phyloP scores from a whole-genome alignment of 2,888 invertebrate species.

The Heliconius charithonia region DNA sequence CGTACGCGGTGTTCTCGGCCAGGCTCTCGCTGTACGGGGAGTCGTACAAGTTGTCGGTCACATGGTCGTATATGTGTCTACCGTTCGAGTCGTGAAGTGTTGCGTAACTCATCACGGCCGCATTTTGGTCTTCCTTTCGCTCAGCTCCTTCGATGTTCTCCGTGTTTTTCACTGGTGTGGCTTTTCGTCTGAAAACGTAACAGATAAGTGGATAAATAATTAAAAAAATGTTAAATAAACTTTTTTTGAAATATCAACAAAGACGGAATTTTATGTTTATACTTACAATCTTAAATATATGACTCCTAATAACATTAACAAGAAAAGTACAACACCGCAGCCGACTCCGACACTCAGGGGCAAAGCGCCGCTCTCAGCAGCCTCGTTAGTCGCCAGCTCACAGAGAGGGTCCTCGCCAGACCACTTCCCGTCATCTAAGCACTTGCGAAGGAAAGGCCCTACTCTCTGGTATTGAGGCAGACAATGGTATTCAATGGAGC shows the following conservation, averaged over 20 bases:
- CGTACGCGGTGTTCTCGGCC: slow-evolving; percentile 77
- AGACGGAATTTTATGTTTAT: slow-evolving; percentile 19
- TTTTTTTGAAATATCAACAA: slow-evolving; percentile 16
- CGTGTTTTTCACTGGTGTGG: slow-evolving; percentile 93
- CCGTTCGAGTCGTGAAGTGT: slow-evolving; percentile 88
- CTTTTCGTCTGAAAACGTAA: slow-evolving; percentile 86
- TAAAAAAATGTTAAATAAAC: neutral
- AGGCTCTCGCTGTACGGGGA: slow-evolving; percentile 87
- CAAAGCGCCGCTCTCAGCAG: slow-evolving; percentile 88
- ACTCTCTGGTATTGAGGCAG: slow-evolving; percentile 91
- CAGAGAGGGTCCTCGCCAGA: slow-evolving; percentile 94
- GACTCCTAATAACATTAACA: slow-evolving; percentile 90
- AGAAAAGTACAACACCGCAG: slow-evolving; percentile 91
- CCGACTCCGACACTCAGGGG: slow-evolving; percentile 93
- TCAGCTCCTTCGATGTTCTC: slow-evolving; percentile 94
- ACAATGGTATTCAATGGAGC: slow-evolving; percentile 95
- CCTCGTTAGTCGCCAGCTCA: slow-evolving; percentile 87
- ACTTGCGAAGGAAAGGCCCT: slow-evolving; percentile 92
- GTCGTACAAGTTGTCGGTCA: slow-evolving; percentile 89
- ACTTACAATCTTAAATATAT: slow-evolving; percentile 93
- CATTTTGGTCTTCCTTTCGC: slow-evolving; percentile 92
- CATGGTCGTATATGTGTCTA: slow-evolving; percentile 79
- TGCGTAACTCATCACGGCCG: slow-evolving; percentile 95
- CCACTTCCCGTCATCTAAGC: slow-evolving; percentile 93
- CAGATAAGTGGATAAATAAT: neutral